Base-by-base conservation (phyloP, 2,888 invertebrate genomes). In the Ichneumoninae sp. region DNA sequence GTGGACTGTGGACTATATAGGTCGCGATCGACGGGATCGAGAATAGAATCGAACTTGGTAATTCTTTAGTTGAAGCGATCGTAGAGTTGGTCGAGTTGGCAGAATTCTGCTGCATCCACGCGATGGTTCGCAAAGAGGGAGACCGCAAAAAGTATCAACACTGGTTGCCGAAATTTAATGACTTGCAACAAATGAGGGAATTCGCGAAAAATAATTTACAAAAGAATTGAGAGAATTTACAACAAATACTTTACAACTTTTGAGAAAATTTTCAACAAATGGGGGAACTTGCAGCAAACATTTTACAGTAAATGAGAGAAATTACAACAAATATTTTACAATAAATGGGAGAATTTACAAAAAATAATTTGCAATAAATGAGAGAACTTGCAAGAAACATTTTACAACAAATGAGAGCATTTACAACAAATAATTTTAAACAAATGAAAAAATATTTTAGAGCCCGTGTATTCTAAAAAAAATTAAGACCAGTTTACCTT, bases 31-130 rank as follows among this genome's bases (percentile, higher is more conserved):
- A 26, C 26, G 57, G 13, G 57, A 57, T 57, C 26, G 57, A 57
- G 22, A 57, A 57, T 26, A 57, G 26, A 57, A 57, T 57, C 57
- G 57, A 57, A 57, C 26, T 57, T 57, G 57, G 26, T 57, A 4
- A 13, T 57, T 57, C 57, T 10, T 10, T 57, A 8, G 57, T 57
- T 57, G 8, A 26, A 57, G 13, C 26, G 10, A 4, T 26, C 22
- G 57, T 13, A 57, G 22, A 57, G 22, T 22, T 22, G 57, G 10
- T 3, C 57, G 26, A 26, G 26, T 22, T 57, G 22, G 26, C 26
- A 26, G 10, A 1, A 22, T 4, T 22, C 26, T 22, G 26, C 22
- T 57, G 57, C 57, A 26, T 22, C 26, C 57, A 13, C 26, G 57
- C 26, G 22, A 26, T 26, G 22, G 26, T 13, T 22, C 10, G 4